Evolutionary conservation across 1,140 invertebrate genomes (phyloP).

Genomic region (Pissodes strobi): DNA sequence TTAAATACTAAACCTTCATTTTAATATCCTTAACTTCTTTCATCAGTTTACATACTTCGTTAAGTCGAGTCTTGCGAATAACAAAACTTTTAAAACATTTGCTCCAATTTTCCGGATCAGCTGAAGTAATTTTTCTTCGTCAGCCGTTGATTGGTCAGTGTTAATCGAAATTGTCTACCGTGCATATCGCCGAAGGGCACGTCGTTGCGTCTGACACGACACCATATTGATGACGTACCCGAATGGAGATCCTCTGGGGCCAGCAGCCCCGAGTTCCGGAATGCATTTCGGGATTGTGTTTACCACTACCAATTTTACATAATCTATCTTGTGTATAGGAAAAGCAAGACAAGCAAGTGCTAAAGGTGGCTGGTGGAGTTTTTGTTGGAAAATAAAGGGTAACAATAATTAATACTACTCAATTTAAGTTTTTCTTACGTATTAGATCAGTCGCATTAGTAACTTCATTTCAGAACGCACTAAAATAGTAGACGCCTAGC

Average conservation of each 20-base stretch:
- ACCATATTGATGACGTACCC: neutral
- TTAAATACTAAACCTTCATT: too few species aligned
- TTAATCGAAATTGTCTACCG: slow-evolving; percentile 4
- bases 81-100: neutral
- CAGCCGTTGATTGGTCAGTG: neutral
- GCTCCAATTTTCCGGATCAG: neutral
- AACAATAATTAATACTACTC: too few species aligned
- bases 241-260: neutral
- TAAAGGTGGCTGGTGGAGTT: too few species aligned
- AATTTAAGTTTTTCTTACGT: too few species aligned
- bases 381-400: too few species aligned
- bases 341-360: too few species aligned
- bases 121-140: neutral
- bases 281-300: neutral
- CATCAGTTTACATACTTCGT: too few species aligned
- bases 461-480: too few species aligned
- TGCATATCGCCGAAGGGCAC: neutral
- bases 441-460: too few species aligned
- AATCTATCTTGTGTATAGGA: slow-evolving; percentile 1
- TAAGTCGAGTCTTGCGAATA: too few species aligned
- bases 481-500: too few species aligned
- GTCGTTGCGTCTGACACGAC: neutral
- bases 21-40: too few species aligned
- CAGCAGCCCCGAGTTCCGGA: neutral
- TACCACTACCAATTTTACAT: neutral